phyloP scores from a whole-genome alignment of 2,113 vertebrate species.

The Pterocles orientalis region DNA sequence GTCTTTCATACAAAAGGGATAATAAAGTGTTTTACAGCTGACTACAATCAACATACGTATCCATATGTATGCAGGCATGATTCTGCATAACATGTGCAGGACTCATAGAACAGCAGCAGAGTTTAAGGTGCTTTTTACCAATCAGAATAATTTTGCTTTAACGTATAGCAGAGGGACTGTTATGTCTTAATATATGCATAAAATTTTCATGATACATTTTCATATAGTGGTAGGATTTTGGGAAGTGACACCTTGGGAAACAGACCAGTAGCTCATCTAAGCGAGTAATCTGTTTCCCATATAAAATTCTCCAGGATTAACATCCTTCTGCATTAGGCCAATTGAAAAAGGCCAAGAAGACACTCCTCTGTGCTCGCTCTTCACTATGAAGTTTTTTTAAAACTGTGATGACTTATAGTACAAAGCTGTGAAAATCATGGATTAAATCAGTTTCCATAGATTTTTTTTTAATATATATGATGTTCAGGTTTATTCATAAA shows the following conservation, averaged over 20 bases:
- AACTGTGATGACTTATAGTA: not conserved
- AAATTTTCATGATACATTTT: not conserved
- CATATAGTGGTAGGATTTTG: not conserved
- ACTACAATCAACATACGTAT: not conserved
- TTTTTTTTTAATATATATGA: not conserved
- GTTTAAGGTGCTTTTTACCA: not conserved
- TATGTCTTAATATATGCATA: not conserved
- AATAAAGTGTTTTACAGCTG: not conserved
- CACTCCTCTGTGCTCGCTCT: not conserved
- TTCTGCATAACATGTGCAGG: not conserved
- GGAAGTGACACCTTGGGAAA: not conserved
- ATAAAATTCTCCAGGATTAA: not conserved
- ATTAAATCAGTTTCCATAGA: not conserved
- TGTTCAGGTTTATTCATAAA: not conserved
- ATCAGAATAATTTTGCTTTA: not conserved
- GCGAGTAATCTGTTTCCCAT: not conserved
- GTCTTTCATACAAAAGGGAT: not conserved
- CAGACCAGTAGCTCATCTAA: not conserved
- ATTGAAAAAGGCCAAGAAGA: not conserved
- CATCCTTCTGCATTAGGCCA: not conserved
- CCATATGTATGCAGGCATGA: not conserved
- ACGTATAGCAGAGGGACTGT: not conserved
- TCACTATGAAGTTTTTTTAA: not conserved
- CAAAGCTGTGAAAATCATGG: not conserved
- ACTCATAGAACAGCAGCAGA: not conserved